Conservation (phyloP, 1,140 invertebrate species). For the Rhagoletis pomonella region DNA sequence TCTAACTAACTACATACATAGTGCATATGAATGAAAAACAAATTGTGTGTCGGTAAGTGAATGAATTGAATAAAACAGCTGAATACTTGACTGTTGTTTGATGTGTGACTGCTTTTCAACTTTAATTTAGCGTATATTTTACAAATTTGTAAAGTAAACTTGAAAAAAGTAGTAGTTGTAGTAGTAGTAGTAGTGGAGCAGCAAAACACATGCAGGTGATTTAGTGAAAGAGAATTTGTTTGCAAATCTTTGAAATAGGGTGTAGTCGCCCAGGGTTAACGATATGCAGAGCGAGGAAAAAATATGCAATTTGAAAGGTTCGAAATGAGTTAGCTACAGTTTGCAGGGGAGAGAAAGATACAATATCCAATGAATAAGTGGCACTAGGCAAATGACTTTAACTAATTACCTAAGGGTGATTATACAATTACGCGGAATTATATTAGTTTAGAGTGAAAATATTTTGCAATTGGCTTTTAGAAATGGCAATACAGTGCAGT, state of each 20-base stretch:
- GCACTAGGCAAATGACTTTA: not conserved
- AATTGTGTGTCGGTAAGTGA: not conserved
- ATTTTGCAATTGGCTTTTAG: no score
- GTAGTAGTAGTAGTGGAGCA: not conserved
- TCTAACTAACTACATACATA: not conserved
- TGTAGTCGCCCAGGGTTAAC: not conserved
- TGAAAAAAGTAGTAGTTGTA: not conserved
- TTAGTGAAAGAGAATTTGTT: not conserved
- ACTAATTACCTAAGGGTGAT: not conserved
- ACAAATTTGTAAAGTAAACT: slow-evolving; percentile 43
- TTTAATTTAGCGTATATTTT: slow-evolving; percentile 37
- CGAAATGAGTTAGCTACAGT: not conserved
- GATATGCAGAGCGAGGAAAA: not conserved
- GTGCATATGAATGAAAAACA: slow-evolving; percentile 8
- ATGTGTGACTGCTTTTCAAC: slow-evolving; percentile 20
- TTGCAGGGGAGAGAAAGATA: not conserved
- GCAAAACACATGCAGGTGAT: not conserved
- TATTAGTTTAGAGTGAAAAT: no score
- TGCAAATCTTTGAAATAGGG: not conserved
- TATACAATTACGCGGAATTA: no score
- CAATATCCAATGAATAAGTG: not conserved
- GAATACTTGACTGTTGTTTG: not conserved
- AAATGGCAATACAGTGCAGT: no score
- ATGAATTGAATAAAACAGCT: slow-evolving; percentile 21
- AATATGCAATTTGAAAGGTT: not conserved